Evolutionary conservation across 2,113 vertebrate genomes (phyloP).

Genomic region (Jacana jacana): DNA sequence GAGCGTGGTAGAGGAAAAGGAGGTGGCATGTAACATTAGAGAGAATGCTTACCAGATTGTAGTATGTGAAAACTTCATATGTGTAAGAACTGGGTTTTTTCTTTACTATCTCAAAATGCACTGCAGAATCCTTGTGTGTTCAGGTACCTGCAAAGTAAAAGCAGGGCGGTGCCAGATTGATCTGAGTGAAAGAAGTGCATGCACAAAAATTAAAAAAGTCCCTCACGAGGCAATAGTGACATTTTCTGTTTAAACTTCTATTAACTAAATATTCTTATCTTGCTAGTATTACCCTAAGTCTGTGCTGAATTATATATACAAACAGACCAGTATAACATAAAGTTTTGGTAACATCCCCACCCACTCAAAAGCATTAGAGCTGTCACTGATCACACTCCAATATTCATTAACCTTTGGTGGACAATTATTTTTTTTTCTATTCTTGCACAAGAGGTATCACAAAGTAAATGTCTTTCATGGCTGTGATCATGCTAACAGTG

Average conservation of each 20-base stretch:
- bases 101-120: not conserved
- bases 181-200: not conserved
- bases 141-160: not conserved
- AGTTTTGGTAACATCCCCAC: not conserved
- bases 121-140: not conserved
- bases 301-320: not conserved
- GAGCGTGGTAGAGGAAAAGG: not conserved
- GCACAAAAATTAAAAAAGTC: not conserved
- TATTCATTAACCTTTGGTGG: not conserved
- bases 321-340: not conserved
- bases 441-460: not conserved
- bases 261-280: not conserved
- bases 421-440: not conserved
- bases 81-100: not conserved
- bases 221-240: not conserved
- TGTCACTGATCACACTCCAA: not conserved
- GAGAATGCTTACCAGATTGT: not conserved
- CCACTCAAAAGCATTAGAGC: not conserved
- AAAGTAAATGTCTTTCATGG: rapidly evolving
- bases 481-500: rapidly evolving
- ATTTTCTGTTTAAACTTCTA: not conserved
- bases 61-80: not conserved
- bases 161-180: not conserved
- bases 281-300: not conserved
- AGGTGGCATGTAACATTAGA: not conserved